Base-by-base conservation (phyloP, 2,113 vertebrate genomes). In the Parotia lawesii region DNA sequence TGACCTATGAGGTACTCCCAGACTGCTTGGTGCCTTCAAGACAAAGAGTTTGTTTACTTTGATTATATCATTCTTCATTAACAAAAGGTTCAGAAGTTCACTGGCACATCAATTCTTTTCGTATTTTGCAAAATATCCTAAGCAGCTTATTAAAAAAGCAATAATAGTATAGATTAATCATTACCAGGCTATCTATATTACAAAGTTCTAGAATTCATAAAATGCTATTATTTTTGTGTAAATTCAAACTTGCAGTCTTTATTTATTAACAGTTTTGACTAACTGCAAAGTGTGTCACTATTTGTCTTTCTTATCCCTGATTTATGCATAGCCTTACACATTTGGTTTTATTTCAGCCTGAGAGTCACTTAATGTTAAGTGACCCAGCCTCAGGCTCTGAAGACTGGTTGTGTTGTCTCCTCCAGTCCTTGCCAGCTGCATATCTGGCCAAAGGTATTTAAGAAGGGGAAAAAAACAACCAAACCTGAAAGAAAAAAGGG, bases 381-480 rank as follows among this genome's bases (percentile, higher is more conserved):
- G 1, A 54, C 11, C 33, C 24, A 58, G 5, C 9, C 35, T 84
- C 15, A 80, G 45, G 37, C 40, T 76, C 31, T 76, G 47, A 51
- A 85, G 16, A 60, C 12, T 71, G 40, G 12, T 56, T 70, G 3
- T 4, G 6, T 22, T 92, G n/a, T 84, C 29, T 89, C 18, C 50
- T 73, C 23, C 42, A 75, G 44, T 11, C 37, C 28, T 56, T 79
- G 9, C 19, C 24, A 69, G 28, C 21, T 85, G 17, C 28, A 64
- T n/a, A 79, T 37, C 24, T 85, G 23, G 11, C 17, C 40, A 44
- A 62, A 77, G 25, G 10, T 25, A 38, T 44, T 19, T 24, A 67
- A 42, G 17, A 87, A 58, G 28, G 1, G 0, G 19, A 5, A n/a
- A 42, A 42, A 20, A 37, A 25, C 23, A 1, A 1, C 14, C 8